Percentiles rank a stretch among this genome's conserved stretches.
Evolutionary conservation across 1,140 invertebrate species (phyloP).

Genomic region (Teleopsis dalmanni): DNA sequence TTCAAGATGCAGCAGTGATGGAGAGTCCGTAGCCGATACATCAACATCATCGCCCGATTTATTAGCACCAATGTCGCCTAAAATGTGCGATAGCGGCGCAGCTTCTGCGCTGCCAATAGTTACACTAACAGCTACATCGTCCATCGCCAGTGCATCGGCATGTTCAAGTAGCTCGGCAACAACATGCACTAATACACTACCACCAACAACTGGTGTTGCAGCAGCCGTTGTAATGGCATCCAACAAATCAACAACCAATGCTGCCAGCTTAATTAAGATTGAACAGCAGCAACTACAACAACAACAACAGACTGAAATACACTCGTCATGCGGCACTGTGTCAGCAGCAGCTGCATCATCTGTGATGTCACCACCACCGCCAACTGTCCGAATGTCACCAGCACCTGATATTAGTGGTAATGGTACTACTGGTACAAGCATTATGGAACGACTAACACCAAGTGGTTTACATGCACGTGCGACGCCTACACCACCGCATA

Average conservation of each 20-base stretch:
- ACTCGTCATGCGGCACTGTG: slow-evolving; percentile 32
- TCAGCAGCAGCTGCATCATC: slow-evolving; percentile 30
- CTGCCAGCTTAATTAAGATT: slow-evolving; percentile 8
- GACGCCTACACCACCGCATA: slow-evolving; percentile 32
- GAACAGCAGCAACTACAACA: slow-evolving; percentile 15
- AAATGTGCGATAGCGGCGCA: slow-evolving; percentile 52
- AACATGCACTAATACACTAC: slow-evolving; percentile 16
- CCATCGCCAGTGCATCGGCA: slow-evolving; percentile 8
- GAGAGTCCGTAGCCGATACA: slow-evolving; percentile 85
- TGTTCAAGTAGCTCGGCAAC: slow-evolving; percentile 30
- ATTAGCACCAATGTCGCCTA: slow-evolving; percentile 65
- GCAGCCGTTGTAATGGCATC: slow-evolving; percentile 9
- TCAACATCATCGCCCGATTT: slow-evolving; percentile 80
- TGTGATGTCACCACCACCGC: slow-evolving; percentile 41
- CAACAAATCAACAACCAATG: slow-evolving; percentile 4
- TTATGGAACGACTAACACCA: slow-evolving; percentile 7
- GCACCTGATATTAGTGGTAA: slow-evolving; percentile 6
- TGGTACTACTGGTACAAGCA: background rate
- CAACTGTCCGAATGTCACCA: slow-evolving; percentile 24
- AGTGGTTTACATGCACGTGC: slow-evolving; percentile 11
- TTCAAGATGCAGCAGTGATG: slow-evolving; percentile 90
- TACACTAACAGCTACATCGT: slow-evolving; percentile 17
- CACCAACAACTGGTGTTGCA: slow-evolving; percentile 18
- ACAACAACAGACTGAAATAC: slow-evolving; percentile 39
- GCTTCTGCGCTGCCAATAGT: slow-evolving; percentile 16